These are phyloP conservation scores for Falco novaeseelandiae DNA, from an alignment of 2,797 vertebrate species.

Conservation along the genomic window DNA sequence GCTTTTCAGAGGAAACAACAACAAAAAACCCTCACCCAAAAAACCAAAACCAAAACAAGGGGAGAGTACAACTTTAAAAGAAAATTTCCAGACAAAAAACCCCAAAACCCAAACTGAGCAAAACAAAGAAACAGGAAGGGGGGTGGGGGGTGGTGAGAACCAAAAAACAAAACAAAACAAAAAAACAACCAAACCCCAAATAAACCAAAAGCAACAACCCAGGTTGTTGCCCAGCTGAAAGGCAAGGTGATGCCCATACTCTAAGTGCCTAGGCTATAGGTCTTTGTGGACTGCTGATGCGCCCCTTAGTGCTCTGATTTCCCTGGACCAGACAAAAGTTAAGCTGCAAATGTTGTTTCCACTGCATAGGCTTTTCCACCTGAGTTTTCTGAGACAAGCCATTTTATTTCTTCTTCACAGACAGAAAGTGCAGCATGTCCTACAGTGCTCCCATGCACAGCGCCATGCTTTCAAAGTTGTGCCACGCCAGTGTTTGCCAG, in stretches of 20 bases:
- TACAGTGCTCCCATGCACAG: conserved; percentile 74
- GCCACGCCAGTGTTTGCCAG: conserved; percentile 58
- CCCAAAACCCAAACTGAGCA: too few relatives aligned
- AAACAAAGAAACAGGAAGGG: too few relatives aligned
- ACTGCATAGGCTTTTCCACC: background rate
- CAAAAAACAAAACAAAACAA: background rate
- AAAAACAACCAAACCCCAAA: too few relatives aligned
- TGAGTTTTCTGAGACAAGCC: background rate
- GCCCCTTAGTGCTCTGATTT: background rate
- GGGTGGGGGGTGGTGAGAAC: too few relatives aligned
- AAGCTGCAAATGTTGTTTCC: background rate
- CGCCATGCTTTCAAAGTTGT: conserved; percentile 73
- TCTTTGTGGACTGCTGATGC: background rate
- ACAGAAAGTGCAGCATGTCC: conserved; percentile 71
- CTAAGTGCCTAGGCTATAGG: background rate
- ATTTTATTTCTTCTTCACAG: conserved; percentile 34
- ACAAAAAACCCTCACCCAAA: background rate
- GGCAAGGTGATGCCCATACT: background rate
- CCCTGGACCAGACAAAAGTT: background rate
- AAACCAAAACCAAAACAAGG: background rate
- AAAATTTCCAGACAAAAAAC: background rate
- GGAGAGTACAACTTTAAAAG: background rate
- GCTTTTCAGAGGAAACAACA: background rate
- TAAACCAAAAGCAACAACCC: background rate
- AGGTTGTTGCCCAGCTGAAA: background rate